Evolutionary conservation across 1,140 invertebrate genomes (phyloP), one percentile per base, ranked within the genome.

Genomic region (Nylanderia fulva): DNA sequence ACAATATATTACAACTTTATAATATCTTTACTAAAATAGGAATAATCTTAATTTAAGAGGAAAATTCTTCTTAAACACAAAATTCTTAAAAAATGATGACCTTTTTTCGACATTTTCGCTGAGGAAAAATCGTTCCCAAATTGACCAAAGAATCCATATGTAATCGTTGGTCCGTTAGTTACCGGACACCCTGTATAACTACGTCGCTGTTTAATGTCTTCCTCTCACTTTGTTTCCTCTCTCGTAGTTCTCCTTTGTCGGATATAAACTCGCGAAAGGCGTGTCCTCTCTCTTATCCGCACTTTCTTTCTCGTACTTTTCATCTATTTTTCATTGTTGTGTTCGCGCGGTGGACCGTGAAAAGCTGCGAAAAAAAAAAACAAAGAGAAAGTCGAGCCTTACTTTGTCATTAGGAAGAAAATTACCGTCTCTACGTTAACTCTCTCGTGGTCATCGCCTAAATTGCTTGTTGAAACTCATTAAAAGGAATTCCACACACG

Each of bases 381-480:
- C 45, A 48, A 48, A 48, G 45, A 18, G 45, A 48, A 71, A 42
- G 77, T 72, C 58, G 7, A n/a, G 4, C 39, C 18, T 72, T 72
- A 82, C 24, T 58, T 45, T 24, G 52, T 58, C 48, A 80, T 71
- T 80, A 80, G 48, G 15, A 82, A 71, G 77, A 71, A 45, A 82
- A 64, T 71, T 71, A 7, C 36, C 66, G 15, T n/a, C n/a, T 24
- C 48, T 36, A 56, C 33, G 21, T 82, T n/a, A n/a, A n/a, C n/a
- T 61, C 8, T 45, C 29, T 29, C 33, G 5, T 18, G 29, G 21
- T 39, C 21, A 11, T 6, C 45, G 15, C 33, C 5, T 60, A 71
- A 58, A 71, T 82, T 58, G 64, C 66, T 45, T 58, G 77, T 82
- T 72, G 54, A 82, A 82, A 82, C 77, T 82, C 66, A 82, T 82